Percentiles rank a stretch among this genome's conserved stretches.
phyloP scores from a whole-genome alignment of 2,113 vertebrate species.

The Elachura formosa region DNA sequence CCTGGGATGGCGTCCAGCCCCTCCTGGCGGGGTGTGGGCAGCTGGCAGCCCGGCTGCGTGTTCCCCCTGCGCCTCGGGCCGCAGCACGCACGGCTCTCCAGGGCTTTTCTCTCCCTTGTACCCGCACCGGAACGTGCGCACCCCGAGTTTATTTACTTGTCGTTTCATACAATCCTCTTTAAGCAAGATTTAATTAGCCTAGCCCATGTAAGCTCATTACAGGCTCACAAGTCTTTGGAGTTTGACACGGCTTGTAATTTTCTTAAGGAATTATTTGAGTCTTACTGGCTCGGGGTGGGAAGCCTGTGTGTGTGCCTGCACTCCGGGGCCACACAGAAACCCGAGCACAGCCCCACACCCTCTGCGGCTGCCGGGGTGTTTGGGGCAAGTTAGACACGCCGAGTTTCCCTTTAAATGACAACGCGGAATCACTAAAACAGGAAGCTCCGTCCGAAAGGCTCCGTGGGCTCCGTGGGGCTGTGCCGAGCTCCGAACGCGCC shows the following conservation, averaged over 20 bases:
- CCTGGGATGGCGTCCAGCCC: too few species aligned
- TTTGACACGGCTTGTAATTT: background rate
- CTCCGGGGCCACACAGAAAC: background rate
- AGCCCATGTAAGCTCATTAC: background rate
- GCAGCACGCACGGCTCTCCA: fast-evolving
- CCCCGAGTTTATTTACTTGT: background rate
- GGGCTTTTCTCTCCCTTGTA: background rate
- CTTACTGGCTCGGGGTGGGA: background rate
- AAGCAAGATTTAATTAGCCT: background rate
- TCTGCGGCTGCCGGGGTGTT: background rate
- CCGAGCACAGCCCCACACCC: background rate
- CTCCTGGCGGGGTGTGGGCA: background rate
- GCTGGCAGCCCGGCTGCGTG: background rate
- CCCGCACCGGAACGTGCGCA: background rate
- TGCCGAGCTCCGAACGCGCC: fast-evolving
- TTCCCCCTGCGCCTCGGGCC: background rate
- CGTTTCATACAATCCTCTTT: background rate
- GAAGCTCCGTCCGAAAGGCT: background rate
- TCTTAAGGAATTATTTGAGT: background rate
- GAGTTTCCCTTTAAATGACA: background rate
- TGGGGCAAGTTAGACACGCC: background rate
- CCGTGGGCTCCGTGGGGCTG: fast-evolving
- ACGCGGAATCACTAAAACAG: background rate
- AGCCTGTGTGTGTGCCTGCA: too few species aligned
- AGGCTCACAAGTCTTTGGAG: background rate